A percentile compares a stretch with the other conserved stretches of the same genome.
Evolutionary conservation across 2,797 vertebrate species (phyloP).

Genomic region (Oceanodroma leucorhoa): DNA sequence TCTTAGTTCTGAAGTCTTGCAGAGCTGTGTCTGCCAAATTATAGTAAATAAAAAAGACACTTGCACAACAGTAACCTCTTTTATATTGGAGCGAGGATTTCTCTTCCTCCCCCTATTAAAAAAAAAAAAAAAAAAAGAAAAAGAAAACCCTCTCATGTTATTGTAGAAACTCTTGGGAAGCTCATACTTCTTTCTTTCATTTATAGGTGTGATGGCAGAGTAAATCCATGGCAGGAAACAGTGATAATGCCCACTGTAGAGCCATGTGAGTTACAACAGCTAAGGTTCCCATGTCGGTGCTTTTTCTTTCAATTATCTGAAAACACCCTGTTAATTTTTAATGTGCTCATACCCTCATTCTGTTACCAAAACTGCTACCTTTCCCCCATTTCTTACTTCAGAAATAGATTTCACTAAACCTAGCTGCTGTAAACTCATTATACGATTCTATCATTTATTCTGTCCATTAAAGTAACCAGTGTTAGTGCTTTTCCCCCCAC

Average conservation of each 20-base stretch:
- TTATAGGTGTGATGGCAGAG: conserved; percentile 40
- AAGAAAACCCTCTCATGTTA: background rate
- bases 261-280: background rate
- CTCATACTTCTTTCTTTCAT: conserved; percentile 37
- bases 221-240: conserved; percentile 37
- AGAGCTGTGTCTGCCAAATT: conserved; percentile 27
- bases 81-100: background rate
- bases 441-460: conserved; percentile 32
- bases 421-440: conserved; percentile 43
- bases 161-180: conserved; percentile 21
- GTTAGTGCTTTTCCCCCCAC: conserved; percentile 26
- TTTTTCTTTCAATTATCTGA: conserved; percentile 50
- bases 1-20: conserved; percentile 21
- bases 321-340: conserved; percentile 60
- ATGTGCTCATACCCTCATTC: conserved; percentile 18
- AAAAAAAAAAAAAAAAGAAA: background rate
- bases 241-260: conserved; percentile 36
- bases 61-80: background rate
- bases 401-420: conserved; percentile 50
- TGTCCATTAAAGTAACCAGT: conserved; percentile 50
- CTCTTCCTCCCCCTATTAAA: background rate
- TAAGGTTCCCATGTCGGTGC: background rate
- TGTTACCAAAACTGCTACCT: conserved; percentile 18
- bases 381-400: background rate
- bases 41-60: conserved; percentile 18